These are phyloP conservation scores for Pseudomugil gertrudae DNA, from an alignment of 2,797 vertebrate genomes.

Conservation along the genomic window DNA sequence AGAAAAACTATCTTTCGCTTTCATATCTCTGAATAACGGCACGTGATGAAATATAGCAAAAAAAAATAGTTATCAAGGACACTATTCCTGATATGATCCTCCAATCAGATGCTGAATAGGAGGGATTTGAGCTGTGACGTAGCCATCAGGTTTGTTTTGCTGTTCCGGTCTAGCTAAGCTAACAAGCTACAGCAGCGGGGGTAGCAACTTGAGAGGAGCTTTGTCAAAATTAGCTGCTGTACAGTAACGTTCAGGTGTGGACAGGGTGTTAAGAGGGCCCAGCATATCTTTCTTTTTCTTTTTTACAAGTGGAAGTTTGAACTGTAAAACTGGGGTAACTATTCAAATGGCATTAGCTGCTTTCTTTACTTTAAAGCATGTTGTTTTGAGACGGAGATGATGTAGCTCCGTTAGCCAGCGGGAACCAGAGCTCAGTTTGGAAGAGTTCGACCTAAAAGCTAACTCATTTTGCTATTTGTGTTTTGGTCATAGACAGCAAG, in stretches of 20 bases:
- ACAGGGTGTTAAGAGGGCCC: constrained; percentile 18
- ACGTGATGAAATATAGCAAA: constrained; percentile 37
- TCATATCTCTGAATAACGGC: constrained; percentile 9
- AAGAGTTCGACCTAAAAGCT: constrained; percentile 71
- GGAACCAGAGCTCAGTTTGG: constrained; percentile 55
- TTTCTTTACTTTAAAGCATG: constrained; percentile 68
- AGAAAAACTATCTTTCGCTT: not conserved
- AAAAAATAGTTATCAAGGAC: constrained; percentile 40
- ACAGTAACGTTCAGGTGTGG: constrained; percentile 17
- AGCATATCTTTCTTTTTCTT: not conserved
- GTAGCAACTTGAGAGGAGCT: constrained; percentile 69
- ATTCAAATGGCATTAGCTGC: constrained; percentile 32
- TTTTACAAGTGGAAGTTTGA: constrained; percentile 22
- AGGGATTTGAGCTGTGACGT: constrained; percentile 40
- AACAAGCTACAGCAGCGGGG: constrained; percentile 65
- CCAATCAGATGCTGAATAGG: constrained; percentile 66
- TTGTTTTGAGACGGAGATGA: constrained; percentile 64
- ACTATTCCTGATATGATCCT: constrained; percentile 2
- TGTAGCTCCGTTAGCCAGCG: constrained; percentile 66
- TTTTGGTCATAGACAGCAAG: constrained; percentile 32
- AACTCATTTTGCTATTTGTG: constrained; percentile 55
- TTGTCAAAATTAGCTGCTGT: constrained; percentile 59
- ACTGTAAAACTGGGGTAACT: constrained; percentile 63
- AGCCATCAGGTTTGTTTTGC: constrained; percentile 52
- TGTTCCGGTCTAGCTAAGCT: constrained; percentile 68